phyloP scores from a whole-genome alignment of 2,888 invertebrate genomes.

The Lysandra coridon region DNA sequence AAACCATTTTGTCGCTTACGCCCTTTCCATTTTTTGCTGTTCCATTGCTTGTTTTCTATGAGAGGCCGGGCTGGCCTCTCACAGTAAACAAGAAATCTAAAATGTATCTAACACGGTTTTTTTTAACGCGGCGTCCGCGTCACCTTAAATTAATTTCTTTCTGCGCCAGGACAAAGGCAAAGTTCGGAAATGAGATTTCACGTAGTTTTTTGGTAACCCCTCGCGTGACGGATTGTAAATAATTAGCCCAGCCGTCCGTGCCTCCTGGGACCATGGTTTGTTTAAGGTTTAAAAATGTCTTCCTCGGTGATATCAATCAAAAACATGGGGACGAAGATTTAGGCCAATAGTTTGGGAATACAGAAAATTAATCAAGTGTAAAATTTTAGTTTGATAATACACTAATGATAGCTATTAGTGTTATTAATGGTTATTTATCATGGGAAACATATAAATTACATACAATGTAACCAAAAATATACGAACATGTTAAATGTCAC shows the following conservation, averaged over 20 bases:
- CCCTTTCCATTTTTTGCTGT: no score
- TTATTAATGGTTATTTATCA: no score
- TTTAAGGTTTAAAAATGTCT: constrained; percentile 63
- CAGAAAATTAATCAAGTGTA: neutral
- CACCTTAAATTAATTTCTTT: constrained; percentile 49
- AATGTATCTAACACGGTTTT: no score
- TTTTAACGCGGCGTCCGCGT: no score
- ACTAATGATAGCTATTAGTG: no score
- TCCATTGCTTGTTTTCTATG: no score
- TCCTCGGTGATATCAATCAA: constrained; percentile 44
- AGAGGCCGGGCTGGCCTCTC: no score
- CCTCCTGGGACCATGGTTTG: constrained; percentile 73
- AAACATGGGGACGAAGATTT: neutral
- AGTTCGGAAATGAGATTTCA: constrained; percentile 78
- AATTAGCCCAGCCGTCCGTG: constrained; percentile 74
- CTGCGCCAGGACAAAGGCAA: constrained; percentile 61
- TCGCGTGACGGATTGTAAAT: constrained; percentile 78
- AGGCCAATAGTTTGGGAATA: neutral
- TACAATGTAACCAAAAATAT: no score
- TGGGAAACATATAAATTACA: no score
- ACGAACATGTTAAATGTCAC: no score
- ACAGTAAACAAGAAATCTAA: no score
- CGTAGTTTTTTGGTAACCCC: constrained; percentile 68
- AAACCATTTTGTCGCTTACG: no score
- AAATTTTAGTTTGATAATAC: neutral